A percentile compares a stretch with the other conserved stretches of the same genome.
Evolutionary conservation across 2,888 invertebrate species (phyloP).

Genomic region (Cerceris rybyensis): DNA sequence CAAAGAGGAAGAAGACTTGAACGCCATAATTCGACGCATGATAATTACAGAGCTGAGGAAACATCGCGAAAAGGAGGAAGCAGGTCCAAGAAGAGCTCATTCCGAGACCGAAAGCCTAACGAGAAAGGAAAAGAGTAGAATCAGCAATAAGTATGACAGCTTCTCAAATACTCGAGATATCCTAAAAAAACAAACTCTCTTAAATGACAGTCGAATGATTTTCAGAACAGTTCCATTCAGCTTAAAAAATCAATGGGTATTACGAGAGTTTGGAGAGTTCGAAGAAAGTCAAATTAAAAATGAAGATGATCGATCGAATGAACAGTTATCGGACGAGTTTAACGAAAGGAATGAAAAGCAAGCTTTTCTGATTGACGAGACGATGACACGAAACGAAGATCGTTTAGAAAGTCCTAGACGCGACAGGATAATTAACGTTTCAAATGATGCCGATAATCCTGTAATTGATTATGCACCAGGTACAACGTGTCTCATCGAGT

Average conservation of each 20-base stretch:
- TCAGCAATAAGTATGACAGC: slow-evolving; percentile 16
- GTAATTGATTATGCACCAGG: not conserved
- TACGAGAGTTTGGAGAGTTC: not conserved
- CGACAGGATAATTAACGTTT: not conserved
- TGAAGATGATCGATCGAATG: not conserved
- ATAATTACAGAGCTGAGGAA: slow-evolving; percentile 49
- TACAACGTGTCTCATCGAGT: not conserved
- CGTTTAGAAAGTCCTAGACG: not conserved
- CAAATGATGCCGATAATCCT: not conserved
- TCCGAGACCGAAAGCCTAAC: slow-evolving; percentile 46
- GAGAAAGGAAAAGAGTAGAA: slow-evolving; percentile 5
- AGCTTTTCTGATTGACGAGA: too few species aligned
- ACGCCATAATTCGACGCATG: slow-evolving; percentile 47
- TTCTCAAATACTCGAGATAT: not conserved
- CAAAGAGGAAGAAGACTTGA: slow-evolving; percentile 42
- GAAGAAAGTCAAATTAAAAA: not conserved
- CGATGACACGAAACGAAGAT: not conserved
- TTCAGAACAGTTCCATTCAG: slow-evolving; percentile 41
- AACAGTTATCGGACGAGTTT: too few species aligned
- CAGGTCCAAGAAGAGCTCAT: slow-evolving; percentile 34
- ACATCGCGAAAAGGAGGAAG: slow-evolving; percentile 35
- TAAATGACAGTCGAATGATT: slow-evolving; percentile 6
- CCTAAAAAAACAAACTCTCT: not conserved
- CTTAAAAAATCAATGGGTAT: slow-evolving; percentile 16
- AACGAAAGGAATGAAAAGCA: too few species aligned